Conservation (phyloP, 2,888 invertebrate genomes). For the Cephus sareptanus region DNA sequence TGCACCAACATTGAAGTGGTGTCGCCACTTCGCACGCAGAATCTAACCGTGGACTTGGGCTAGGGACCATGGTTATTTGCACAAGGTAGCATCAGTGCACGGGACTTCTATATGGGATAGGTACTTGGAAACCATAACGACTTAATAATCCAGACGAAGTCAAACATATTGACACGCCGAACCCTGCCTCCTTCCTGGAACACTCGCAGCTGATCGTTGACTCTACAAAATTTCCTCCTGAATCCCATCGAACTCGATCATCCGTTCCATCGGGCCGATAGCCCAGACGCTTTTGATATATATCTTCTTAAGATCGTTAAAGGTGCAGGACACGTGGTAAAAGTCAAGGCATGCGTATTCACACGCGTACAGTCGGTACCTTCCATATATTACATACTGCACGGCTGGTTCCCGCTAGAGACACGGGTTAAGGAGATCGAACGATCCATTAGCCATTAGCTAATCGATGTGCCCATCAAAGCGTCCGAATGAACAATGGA, state of each 20-base stretch:
- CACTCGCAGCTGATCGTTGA: constrained; percentile 7
- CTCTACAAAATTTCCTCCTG: constrained; percentile 24
- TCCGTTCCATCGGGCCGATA: constrained; percentile 5
- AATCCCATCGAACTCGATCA: constrained; percentile 45
- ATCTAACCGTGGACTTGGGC: background rate
- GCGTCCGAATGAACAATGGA: constrained; percentile 43
- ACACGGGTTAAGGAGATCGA: constrained; percentile 21
- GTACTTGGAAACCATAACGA: constrained; percentile 8
- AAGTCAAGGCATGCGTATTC: background rate
- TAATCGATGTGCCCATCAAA: constrained; percentile 22
- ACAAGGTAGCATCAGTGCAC: background rate
- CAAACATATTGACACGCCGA: background rate
- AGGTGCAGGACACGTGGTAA: background rate
- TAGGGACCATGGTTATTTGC: background rate
- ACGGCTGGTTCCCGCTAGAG: constrained; percentile 4
- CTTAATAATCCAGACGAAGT: constrained; percentile 5
- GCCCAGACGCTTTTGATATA: background rate
- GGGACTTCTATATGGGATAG: background rate
- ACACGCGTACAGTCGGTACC: background rate
- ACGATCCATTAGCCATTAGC: constrained; percentile 26
- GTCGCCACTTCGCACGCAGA: background rate
- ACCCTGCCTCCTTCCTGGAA: background rate
- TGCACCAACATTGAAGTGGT: background rate
- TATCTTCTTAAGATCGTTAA: background rate
- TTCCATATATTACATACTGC: background rate